Evolutionary conservation across 2,113 vertebrate species (phyloP), one percentile per base, ranked within the genome.

Genomic region (Gallinago undulata): DNA sequence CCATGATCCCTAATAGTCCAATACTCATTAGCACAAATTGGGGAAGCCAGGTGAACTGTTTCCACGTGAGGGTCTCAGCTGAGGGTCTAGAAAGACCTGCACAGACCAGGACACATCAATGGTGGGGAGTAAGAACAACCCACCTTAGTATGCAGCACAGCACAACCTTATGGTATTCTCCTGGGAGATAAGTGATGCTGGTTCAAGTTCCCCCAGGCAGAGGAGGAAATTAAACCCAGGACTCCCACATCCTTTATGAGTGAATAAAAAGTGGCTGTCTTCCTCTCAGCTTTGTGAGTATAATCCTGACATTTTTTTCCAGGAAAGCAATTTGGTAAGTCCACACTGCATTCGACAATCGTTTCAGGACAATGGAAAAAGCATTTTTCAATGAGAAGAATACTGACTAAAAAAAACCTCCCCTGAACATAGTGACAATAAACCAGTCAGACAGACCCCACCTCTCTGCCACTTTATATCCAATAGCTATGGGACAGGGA

Each of bases 221-320:
- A 95, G 16, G 43, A 97, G 96, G 96, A 97, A 97, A 97, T 97
- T 96, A 96, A 96, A 97, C 95, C 90, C 90, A 96, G 90, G 94
- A 93, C 92, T 97, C 85, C 89, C 92, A 95, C 87, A 95, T 96
- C 93, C 94, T 96, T 96, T 96, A 93, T 94, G 96, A 96, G 88
- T 86, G 96, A 95, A 97, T 96, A 96, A 93, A 93, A 95, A 94
- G 96, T 95, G 95, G 50, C 84, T 96, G 87, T 85, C 92, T 95
- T 93, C 85, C 93, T 91, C 91, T 93, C 90, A 88, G 93, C 87
- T 95, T 94, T 97, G 84, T 91, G 96, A 96, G 95, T 90, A 91
- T 90, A 96, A 95, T 96, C 94, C 82, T 86, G 93, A 90, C 63
- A 19, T 93, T 96, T 95, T 95, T 96, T 96, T 84, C 84, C 70